Percentiles rank a stretch among this genome's conserved stretches.
These are phyloP conservation scores for Xiphorhynchus erythropygius DNA, from an alignment of 2,797 vertebrate species.

Conservation along the genomic window DNA sequence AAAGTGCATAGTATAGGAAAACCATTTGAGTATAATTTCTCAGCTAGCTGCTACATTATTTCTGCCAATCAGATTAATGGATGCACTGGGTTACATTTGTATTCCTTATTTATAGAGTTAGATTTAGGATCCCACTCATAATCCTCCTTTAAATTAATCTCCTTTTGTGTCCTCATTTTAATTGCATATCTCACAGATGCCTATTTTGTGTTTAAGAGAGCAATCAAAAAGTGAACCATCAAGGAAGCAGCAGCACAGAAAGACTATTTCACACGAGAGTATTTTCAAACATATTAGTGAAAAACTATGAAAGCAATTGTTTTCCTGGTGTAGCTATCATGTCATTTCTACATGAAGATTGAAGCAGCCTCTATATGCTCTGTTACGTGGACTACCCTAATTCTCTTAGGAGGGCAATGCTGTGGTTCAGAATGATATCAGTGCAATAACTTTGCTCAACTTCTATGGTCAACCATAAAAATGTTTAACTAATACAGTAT, in stretches of 20 bases:
- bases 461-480: not conserved
- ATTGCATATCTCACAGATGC: conserved; percentile 16
- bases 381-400: not conserved
- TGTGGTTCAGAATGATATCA: not conserved
- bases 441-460: not conserved
- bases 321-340: not conserved
- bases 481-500: not conserved
- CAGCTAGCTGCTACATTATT: conserved; percentile 4
- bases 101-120: conserved; percentile 38
- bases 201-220: conserved; percentile 12
- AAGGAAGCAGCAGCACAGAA: not conserved
- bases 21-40: not conserved
- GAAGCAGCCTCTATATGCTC: not conserved
- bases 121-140: conserved; percentile 34
- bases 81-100: conserved; percentile 16
- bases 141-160: conserved; percentile 47
- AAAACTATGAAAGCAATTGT: not conserved
- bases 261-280: not conserved
- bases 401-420: not conserved
- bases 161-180: conserved; percentile 43
- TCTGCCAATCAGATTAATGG: conserved; percentile 36
- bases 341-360: not conserved
- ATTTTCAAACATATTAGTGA: not conserved
- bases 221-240: not conserved
- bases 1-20: not conserved